Evolutionary conservation across 2,113 vertebrate genomes (phyloP).

Genomic region (Chaetodon auriga): DNA sequence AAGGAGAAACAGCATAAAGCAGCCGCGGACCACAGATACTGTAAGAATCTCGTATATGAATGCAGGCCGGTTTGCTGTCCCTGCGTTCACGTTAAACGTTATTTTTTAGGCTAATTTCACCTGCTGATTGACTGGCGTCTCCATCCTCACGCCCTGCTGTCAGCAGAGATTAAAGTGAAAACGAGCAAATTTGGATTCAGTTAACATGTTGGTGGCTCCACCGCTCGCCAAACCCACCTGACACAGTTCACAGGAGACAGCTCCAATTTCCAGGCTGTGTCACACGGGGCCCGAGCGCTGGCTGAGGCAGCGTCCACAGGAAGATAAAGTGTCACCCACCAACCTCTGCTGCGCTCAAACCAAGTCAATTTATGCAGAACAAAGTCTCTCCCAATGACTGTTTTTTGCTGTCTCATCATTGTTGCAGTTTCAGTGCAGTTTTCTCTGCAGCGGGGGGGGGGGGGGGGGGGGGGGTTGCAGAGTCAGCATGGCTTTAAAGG

Average conservation of each 20-base stretch:
- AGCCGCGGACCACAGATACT: no score
- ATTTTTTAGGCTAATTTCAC: neutral
- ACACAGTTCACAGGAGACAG: slow-evolving; percentile 39
- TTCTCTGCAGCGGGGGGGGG: slow-evolving; percentile 25
- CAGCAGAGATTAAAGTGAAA: neutral
- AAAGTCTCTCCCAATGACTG: neutral
- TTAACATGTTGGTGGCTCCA: neutral
- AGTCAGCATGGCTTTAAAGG: slow-evolving; percentile 61
- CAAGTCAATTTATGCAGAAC: neutral
- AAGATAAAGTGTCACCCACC: slow-evolving; percentile 2
- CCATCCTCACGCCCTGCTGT: neutral
- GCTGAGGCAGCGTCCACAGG: neutral
- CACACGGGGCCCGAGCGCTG: neutral
- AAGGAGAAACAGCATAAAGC: no score
- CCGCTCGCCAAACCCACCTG: slow-evolving; percentile 16
- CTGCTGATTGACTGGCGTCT: neutral
- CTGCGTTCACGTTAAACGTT: no score
- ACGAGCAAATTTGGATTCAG: slow-evolving; percentile 10
- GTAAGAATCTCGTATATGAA: no score
- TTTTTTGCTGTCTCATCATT: slow-evolving; percentile 65
- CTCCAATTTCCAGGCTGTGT: slow-evolving; percentile 27
- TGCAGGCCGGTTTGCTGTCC: no score
- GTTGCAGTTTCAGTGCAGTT: slow-evolving; percentile 35
- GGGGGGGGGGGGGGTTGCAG: slow-evolving; percentile 7
- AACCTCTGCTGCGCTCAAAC: neutral